Evolutionary conservation across 2,888 invertebrate species (phyloP).

Genomic region (Linnaemya tessellans): DNA sequence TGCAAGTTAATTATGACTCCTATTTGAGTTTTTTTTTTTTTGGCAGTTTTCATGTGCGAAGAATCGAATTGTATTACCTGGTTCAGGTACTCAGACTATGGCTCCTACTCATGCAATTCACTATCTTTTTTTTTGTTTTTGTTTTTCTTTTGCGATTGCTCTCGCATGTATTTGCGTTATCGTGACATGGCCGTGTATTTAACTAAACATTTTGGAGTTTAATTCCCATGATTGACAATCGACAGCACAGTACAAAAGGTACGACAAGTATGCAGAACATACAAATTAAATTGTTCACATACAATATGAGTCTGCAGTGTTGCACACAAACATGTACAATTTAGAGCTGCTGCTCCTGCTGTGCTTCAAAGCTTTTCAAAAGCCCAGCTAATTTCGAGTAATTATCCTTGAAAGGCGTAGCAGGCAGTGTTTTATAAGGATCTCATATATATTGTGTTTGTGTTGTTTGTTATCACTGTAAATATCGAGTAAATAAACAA

Average conservation of each 20-base stretch:
- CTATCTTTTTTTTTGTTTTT: too few relatives aligned
- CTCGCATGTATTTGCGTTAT: neutral
- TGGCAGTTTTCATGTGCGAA: too few relatives aligned
- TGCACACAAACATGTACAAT: neutral
- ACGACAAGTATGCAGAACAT: neutral
- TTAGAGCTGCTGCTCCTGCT: slow-evolving; percentile 8
- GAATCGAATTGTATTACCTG: too few relatives aligned
- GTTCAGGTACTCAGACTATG: too few relatives aligned
- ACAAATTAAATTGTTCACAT: slow-evolving; percentile 23
- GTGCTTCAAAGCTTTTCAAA: neutral
- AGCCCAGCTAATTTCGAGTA: slow-evolving; percentile 46
- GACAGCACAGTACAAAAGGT: neutral
- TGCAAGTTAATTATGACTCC: neutral
- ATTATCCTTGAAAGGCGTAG: slow-evolving; percentile 28
- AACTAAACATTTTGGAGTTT: slow-evolving; percentile 48
- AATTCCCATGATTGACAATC: slow-evolving; percentile 48
- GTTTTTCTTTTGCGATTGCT: neutral
- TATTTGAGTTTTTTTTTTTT: neutral
- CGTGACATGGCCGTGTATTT: slow-evolving; percentile 1
- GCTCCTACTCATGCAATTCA: too few relatives aligned
- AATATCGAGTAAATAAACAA: too few relatives aligned
- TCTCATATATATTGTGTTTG: slow-evolving; percentile 12
- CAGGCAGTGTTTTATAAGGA: neutral
- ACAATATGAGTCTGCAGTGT: neutral
- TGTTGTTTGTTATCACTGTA: too few relatives aligned